These are phyloP conservation scores for Drosophila stalkeri DNA, from an alignment of 2,888 invertebrate genomes.

Conservation along the genomic window DNA sequence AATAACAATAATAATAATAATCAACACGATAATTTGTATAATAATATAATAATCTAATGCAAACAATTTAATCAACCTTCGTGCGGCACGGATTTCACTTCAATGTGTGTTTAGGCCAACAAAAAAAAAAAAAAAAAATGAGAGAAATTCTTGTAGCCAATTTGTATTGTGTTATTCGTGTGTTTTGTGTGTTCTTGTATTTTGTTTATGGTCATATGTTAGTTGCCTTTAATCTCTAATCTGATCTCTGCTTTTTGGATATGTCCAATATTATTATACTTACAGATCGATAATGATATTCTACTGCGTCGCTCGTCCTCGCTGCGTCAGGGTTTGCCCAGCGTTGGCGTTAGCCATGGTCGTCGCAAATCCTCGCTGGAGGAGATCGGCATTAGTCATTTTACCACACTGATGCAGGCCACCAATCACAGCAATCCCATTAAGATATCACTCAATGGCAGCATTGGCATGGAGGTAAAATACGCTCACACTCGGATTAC, in stretches of 20 bases:
- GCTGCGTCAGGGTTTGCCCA: constrained; percentile 91
- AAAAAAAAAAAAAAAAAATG: neutral
- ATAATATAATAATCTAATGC: constrained; percentile 1
- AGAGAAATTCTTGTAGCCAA: constrained; percentile 45
- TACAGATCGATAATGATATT: constrained; percentile 91
- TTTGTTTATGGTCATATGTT: constrained; percentile 30
- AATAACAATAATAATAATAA: constrained; percentile 3
- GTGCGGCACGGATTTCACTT: constrained; percentile 47
- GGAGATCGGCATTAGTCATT: constrained; percentile 93
- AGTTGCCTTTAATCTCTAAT: constrained; percentile 28
- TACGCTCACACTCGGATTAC: too few relatives aligned
- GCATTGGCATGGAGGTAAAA: constrained; percentile 91
- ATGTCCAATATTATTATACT: constrained; percentile 26
- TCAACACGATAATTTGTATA: constrained; percentile 1
- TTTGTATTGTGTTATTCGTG: constrained; percentile 64
- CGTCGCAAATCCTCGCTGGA: constrained; percentile 93
- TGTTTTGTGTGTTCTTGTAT: constrained; percentile 32
- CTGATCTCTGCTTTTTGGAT: constrained; percentile 28
- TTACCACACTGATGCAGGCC: constrained; percentile 89
- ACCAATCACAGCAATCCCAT: constrained; percentile 91
- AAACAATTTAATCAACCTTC: constrained; percentile 9
- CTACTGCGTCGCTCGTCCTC: constrained; percentile 93
- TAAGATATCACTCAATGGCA: constrained; percentile 93
- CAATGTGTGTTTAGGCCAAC: constrained; percentile 38
- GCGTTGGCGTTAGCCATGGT: constrained; percentile 86